A percentile compares a stretch with the other conserved stretches of the same genome.
Conservation (phyloP, 2,797 vertebrate species). For the Peromyscus nudipes region DNA sequence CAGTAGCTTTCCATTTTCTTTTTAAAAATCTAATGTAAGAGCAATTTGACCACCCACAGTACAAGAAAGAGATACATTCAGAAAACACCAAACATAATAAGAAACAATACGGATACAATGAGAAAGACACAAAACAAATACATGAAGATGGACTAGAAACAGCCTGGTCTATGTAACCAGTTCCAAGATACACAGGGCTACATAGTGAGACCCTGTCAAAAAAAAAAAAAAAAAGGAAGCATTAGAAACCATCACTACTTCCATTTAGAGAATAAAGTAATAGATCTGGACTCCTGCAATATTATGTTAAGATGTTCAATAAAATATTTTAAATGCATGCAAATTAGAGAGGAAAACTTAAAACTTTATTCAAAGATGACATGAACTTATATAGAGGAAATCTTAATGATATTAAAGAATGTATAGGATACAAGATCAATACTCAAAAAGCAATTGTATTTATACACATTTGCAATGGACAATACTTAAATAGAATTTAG, state of each 20-base stretch:
- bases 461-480: neutral
- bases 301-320: slow-evolving; percentile 21
- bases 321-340: neutral
- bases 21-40: neutral
- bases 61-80: slow-evolving; percentile 24
- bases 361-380: neutral
- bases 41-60: neutral
- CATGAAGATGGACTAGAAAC: neutral
- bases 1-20: neutral
- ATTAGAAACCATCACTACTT: neutral
- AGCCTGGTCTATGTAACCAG: neutral
- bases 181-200: neutral
- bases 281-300: neutral
- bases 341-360: slow-evolving; percentile 27
- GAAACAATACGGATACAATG: neutral
- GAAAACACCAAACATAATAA: neutral
- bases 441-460: neutral
- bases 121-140: neutral
- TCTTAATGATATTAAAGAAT: neutral
- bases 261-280: neutral
- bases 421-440: neutral
- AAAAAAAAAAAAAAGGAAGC: neutral
- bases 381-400: neutral
- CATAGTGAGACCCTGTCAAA: neutral
- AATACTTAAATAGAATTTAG: neutral